Base-by-base conservation (phyloP, 2,113 vertebrate species). In the Miniopterus natalensis region DNA sequence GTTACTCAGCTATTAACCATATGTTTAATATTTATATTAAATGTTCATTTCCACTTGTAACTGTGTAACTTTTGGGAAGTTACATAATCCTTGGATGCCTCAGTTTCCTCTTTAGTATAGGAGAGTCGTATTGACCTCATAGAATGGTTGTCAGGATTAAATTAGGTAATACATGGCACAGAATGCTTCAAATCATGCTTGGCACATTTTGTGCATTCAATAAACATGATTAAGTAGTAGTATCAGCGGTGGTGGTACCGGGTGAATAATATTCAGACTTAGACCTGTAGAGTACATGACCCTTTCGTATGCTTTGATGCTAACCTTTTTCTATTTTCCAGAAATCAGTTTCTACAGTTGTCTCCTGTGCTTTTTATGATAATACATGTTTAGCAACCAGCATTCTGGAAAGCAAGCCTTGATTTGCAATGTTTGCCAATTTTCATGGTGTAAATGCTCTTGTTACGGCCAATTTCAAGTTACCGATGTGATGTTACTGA, bases 391-490 rank as follows among this genome's bases (percentile, higher is more conserved):
- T 73, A 93, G 71, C 49, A 47, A 85, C 10, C 17, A 91, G 59
- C 15, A 27, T 47, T 89, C 73, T 66, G 61, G 77, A 86, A 92
- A 94, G 36, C 27, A 74, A 81, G 40, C 8, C 49, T 29, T 74
- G 87, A 66, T 93, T 79, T 63, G 5, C 57, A 80, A 29, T 13
- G 45, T 80, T 84, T 80, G 51, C 68, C 91, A 84, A 5, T 81
- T 91, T 88, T 57, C 31, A 53, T 42, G 31, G 88, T 94, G 85
- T 84, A 63, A 84, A 90, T 87, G 45, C 25, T 87, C 11, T 71
- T 14, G 40, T 23, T 7, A 55, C 31, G 51, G 88, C 42, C 80
- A 94, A 29, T 61, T 90, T 87, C 88, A 90, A 70, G 57, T 84
- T 70, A 71, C 77, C 68, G 36, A 14, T n/a, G 21, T 75, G 81